Conservation (phyloP, 2,888 invertebrate genomes). For the Trachelus iudaicus region DNA sequence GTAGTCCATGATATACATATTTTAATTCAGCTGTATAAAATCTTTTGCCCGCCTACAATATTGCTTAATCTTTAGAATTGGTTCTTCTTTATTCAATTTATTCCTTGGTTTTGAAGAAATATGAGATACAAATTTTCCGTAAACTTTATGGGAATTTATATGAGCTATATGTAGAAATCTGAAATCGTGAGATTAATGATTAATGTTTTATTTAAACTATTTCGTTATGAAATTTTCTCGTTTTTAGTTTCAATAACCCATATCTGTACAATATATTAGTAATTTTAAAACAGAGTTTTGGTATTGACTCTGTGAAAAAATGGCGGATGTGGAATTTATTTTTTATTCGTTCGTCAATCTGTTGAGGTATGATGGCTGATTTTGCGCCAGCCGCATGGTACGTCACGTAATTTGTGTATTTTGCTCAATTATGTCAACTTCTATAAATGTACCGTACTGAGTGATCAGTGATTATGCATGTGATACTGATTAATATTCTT, state of each 20-base stretch:
- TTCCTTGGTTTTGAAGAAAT: too few relatives aligned
- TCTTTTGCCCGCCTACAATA: too few relatives aligned
- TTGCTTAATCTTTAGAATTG: too few relatives aligned
- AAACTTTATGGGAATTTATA: not conserved
- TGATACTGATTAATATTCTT: not conserved
- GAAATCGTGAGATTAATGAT: not conserved
- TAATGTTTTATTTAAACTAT: too few relatives aligned
- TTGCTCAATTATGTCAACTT: conserved; percentile 5
- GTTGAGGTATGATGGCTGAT: conserved; percentile 18
- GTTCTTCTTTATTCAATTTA: too few relatives aligned
- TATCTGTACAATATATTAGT: not conserved
- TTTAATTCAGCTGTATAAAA: too few relatives aligned
- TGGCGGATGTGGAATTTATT: not conserved
- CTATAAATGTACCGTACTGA: conserved; percentile 1
- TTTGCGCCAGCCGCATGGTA: conserved; percentile 47
- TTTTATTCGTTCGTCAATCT: not conserved
- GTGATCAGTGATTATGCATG: not conserved
- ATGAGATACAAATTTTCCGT: not conserved
- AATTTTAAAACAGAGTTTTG: not conserved
- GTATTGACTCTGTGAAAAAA: not conserved
- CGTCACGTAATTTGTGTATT: conserved; percentile 35
- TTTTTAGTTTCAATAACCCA: not conserved
- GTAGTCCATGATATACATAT: too few relatives aligned
- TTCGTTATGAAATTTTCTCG: not conserved
- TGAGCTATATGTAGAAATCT: not conserved